These are phyloP conservation scores for Ceramica pisi DNA, from an alignment of 2,888 invertebrate genomes.

Conservation along the genomic window DNA sequence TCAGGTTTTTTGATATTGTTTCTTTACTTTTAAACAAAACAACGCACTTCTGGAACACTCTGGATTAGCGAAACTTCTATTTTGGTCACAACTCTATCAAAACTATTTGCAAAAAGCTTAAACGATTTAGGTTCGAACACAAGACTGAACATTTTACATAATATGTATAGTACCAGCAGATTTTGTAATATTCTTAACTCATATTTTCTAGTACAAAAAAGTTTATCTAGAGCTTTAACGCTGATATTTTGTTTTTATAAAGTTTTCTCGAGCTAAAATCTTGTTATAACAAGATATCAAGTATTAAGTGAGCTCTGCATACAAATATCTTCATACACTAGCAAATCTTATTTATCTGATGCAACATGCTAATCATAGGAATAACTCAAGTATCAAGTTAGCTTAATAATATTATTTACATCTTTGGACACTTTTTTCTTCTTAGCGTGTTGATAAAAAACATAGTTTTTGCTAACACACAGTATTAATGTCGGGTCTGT, in stretches of 20 bases:
- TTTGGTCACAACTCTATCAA: neutral
- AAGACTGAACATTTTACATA: neutral
- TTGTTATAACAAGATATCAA: constrained; percentile 16
- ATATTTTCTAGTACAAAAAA: constrained; percentile 11
- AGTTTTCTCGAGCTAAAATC: constrained; percentile 13
- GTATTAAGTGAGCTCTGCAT: constrained; percentile 8
- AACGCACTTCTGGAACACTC: too few relatives aligned
- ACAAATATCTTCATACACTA: constrained; percentile 29
- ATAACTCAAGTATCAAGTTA: constrained; percentile 13
- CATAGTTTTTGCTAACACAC: too few relatives aligned
- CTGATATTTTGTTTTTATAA: constrained; percentile 6
- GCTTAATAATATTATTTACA: constrained; percentile 6
- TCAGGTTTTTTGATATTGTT: too few relatives aligned
- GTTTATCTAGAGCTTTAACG: constrained; percentile 8
- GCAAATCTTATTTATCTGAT: constrained; percentile 15
- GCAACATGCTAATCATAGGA: constrained; percentile 12
- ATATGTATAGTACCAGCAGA: neutral
- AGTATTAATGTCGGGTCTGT: too few relatives aligned
- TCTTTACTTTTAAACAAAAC: too few relatives aligned
- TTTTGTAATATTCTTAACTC: neutral
- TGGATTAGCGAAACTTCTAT: neutral
- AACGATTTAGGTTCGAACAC: neutral
- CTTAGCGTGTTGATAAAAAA: too few relatives aligned
- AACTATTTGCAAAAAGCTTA: constrained; percentile 1
- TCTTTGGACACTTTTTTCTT: neutral